Evolutionary conservation across 2,797 vertebrate genomes (phyloP), one percentile per base, ranked within the genome.

Genomic region (Allobates femoralis): DNA sequence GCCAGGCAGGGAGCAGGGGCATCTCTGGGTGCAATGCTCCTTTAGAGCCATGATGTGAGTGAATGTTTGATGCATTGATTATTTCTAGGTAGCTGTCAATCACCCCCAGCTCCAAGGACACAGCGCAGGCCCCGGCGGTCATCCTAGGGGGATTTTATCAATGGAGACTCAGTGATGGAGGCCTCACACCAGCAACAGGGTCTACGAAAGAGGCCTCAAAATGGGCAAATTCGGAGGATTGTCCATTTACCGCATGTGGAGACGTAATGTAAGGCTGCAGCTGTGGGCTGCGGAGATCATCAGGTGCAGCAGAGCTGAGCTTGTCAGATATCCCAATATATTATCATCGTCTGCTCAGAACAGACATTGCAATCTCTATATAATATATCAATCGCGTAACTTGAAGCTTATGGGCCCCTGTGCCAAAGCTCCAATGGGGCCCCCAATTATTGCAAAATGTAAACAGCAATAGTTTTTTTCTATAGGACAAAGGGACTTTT

Each of bases 11-110:
- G 8, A 26, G 50, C 67, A 4, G 21, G 21, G 32, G 12, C 34
- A 12, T 34, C 64, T 34, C 30, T 2, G 2, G 67, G 34, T 8
- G 32, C 1, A 12, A 69, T 46, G 69, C 37, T 41, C 69, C n/a
- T 46, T 73, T 73, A 12, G 34, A 73, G 69, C 37, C 69, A 46
- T 41, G 34, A 69, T 23, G 67, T 6, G 62, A 66, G 26, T 16
- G 28, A 32, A 32, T 67, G 30, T 46, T 32, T 4, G 21, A 46
- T 41, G 34, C 69, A 73, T 46, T 5, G 34, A 73, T 46, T 74
- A 46, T 74, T 5, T 26, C 21, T 41, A 74, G 69, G 69, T 74
- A 74, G 41, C 23, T 26, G 41, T 74, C 71, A 74, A 74, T 74
- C 71, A 46, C 34, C n/a, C 3, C 69, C 21, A 4, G 23, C 23